Evolutionary conservation across 2,113 vertebrate species (phyloP).

Genomic region (Tretioscincus oriximinensis): DNA sequence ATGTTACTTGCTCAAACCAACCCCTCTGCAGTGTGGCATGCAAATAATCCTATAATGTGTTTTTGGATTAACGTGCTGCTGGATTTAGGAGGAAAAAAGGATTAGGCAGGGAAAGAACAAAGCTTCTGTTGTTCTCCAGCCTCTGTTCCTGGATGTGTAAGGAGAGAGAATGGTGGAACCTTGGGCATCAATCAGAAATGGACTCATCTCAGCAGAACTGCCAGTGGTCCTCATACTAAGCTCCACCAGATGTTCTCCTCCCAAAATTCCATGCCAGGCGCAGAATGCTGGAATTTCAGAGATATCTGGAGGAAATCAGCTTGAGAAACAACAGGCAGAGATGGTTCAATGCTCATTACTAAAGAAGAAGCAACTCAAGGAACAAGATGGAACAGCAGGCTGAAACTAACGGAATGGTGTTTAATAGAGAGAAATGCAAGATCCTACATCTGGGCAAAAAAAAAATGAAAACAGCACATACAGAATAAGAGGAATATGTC

Average conservation of each 20-base stretch:
- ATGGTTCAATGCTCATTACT: no score
- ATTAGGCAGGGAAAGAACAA: background rate
- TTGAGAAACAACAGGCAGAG: no score
- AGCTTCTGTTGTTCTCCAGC: background rate
- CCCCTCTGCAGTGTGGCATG: background rate
- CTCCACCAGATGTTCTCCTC: no score
- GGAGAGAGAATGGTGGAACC: background rate
- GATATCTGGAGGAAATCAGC: no score
- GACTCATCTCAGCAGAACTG: background rate
- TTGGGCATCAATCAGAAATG: no score
- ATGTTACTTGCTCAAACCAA: background rate
- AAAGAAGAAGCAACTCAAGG: no score
- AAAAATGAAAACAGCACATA: no score
- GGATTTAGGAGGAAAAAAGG: background rate
- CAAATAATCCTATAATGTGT: background rate
- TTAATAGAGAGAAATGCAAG: no score
- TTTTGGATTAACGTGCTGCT: background rate
- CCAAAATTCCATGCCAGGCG: background rate
- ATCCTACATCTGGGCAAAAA: no score
- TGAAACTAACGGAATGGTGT: no score
- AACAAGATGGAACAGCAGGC: no score
- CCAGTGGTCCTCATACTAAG: background rate
- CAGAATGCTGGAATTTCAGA: background rate
- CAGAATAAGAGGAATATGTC: no score
- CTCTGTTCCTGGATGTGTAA: background rate